phyloP scores from a whole-genome alignment of 2,797 vertebrate species.

The Tamandua tetradactyla region DNA sequence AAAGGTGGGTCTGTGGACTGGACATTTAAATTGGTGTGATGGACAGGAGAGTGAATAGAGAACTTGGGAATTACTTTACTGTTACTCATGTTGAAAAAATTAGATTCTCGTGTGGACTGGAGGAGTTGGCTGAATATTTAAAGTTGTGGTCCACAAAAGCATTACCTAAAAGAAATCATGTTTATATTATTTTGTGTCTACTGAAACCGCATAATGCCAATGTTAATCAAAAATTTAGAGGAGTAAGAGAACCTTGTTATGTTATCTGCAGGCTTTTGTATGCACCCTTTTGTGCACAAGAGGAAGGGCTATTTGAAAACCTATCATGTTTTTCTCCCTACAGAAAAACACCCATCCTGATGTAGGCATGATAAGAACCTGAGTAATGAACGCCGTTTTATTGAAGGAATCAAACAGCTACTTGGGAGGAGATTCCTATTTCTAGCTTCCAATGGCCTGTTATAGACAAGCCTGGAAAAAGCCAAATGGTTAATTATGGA shows the following conservation, averaged over 20 bases:
- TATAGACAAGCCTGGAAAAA: slow-evolving; percentile 47
- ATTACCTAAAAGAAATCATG: slow-evolving; percentile 65
- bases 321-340: slow-evolving; percentile 47
- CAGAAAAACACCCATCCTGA: slow-evolving; percentile 38
- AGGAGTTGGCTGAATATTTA: not conserved
- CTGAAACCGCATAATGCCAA: slow-evolving; percentile 28
- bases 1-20: slow-evolving; percentile 1
- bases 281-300: not conserved
- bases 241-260: not conserved
- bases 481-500: slow-evolving; percentile 53
- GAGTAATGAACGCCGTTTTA: slow-evolving; percentile 53
- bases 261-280: slow-evolving; percentile 35
- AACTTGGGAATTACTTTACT: slow-evolving; percentile 25
- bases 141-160: not conserved
- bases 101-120: not conserved
- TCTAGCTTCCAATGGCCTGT: slow-evolving; percentile 55
- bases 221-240: slow-evolving; percentile 47
- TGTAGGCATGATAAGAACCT: slow-evolving; percentile 22
- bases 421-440: slow-evolving; percentile 47
- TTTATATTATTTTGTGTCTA: slow-evolving; percentile 36
- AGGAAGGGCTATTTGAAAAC: slow-evolving; percentile 39
- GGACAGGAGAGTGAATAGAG: slow-evolving; percentile 14
- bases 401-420: slow-evolving; percentile 57
- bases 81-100: slow-evolving; percentile 32
- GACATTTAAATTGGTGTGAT: slow-evolving; percentile 53